Conservation (phyloP, 2,797 vertebrate species). For the Cirrhinus mrigala region DNA sequence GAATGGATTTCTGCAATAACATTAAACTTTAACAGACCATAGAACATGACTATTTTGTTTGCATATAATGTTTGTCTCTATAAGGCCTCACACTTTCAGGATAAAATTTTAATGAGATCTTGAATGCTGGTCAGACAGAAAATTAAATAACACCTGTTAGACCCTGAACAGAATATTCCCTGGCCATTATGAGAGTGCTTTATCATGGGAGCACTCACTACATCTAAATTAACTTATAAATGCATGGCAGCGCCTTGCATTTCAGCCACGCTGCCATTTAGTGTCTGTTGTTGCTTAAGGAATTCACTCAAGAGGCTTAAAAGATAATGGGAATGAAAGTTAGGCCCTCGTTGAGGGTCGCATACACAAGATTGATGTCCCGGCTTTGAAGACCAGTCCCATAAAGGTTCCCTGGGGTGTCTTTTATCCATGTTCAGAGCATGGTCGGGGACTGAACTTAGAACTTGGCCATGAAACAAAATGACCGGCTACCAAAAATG, state of each 20-base stretch:
- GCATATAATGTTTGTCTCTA: slow-evolving; percentile 11
- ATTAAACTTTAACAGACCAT: slow-evolving; percentile 6
- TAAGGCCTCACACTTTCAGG: slow-evolving; percentile 9
- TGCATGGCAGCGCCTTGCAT: slow-evolving; percentile 40
- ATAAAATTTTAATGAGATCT: slow-evolving; percentile 75
- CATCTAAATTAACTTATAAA: slow-evolving; percentile 69
- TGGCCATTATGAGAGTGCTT: slow-evolving; percentile 58
- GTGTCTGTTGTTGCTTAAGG: slow-evolving; percentile 38
- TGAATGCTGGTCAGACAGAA: slow-evolving; percentile 72
- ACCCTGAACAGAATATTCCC: slow-evolving; percentile 68
- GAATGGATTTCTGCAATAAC: neutral
- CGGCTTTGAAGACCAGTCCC: neutral
- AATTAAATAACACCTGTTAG: slow-evolving; percentile 78
- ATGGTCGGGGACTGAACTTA: slow-evolving; percentile 23
- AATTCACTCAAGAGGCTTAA: slow-evolving; percentile 41
- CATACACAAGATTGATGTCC: slow-evolving; percentile 32
- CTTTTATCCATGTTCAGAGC: slow-evolving; percentile 38
- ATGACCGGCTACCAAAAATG: neutral
- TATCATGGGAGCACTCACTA: slow-evolving; percentile 53
- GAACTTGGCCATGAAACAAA: slow-evolving; percentile 17
- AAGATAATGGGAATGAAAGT: slow-evolving; percentile 42
- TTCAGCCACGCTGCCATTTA: slow-evolving; percentile 37
- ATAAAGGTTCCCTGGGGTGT: slow-evolving; percentile 14
- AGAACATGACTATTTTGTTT: slow-evolving; percentile 55
- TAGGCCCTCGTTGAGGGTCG: slow-evolving; percentile 11